Evolutionary conservation across 2,113 vertebrate genomes (phyloP).

Genomic region (Grus americana): DNA sequence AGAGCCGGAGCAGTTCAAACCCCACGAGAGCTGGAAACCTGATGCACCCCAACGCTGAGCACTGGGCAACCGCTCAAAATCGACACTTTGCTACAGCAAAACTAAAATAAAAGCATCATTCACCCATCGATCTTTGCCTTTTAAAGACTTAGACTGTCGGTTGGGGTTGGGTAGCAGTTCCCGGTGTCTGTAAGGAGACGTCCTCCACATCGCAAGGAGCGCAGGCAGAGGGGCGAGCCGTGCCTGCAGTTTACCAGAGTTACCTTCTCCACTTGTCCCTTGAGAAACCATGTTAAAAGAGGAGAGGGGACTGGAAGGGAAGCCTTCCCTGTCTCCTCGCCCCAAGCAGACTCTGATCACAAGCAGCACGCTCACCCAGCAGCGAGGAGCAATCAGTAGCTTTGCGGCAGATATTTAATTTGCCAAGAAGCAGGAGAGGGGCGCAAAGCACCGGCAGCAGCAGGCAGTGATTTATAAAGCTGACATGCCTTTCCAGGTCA

Average conservation of each 20-base stretch:
- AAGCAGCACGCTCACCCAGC: accelerated
- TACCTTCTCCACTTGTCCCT: background rate
- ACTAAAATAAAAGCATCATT: background rate
- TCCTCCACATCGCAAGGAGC: accelerated
- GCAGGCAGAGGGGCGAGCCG: background rate
- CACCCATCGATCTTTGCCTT: background rate
- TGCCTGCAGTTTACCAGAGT: background rate
- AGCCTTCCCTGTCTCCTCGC: background rate
- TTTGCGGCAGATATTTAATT: accelerated
- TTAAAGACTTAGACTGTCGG: background rate
- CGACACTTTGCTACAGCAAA: background rate
- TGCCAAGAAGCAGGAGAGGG: background rate
- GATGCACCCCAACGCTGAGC: background rate
- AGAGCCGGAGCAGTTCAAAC: background rate
- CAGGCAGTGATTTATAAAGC: background rate
- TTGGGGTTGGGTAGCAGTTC: background rate
- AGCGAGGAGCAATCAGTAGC: accelerated
- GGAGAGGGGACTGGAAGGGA: no score
- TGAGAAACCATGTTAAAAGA: background rate
- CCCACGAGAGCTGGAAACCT: background rate
- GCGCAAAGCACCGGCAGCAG: background rate
- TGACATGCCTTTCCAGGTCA: background rate
- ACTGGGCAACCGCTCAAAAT: background rate
- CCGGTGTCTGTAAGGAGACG: accelerated
- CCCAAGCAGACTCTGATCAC: accelerated